Percentiles rank a stretch among this genome's conserved stretches.
phyloP scores from a whole-genome alignment of 2,888 invertebrate genomes.

The Idaea dimidiata region DNA sequence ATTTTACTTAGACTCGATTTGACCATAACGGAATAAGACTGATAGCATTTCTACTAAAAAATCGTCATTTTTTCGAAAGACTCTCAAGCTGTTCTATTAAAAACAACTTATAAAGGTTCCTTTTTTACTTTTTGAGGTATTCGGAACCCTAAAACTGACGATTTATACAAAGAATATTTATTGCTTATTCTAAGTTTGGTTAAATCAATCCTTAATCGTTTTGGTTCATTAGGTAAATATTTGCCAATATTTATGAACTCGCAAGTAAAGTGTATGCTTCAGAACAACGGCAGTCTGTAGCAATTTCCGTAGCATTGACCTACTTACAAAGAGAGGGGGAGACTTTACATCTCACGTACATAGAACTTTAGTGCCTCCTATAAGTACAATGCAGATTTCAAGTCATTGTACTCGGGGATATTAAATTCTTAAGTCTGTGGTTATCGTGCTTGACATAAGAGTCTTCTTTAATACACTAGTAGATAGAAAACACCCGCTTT shows the following conservation, averaged over 20 bases:
- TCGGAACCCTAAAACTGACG: no score
- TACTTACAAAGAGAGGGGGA: constrained; percentile 2
- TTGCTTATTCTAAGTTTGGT: no score
- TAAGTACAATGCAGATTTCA: neutral
- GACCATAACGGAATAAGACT: no score
- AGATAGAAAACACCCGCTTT: no score
- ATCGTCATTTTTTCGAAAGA: no score
- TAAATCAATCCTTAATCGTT: neutral
- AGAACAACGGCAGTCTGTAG: neutral
- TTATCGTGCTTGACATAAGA: neutral
- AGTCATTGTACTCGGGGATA: neutral
- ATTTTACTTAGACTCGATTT: no score
- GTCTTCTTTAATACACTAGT: no score
- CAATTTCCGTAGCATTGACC: constrained; percentile 2
- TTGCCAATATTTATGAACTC: neutral
- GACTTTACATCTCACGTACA: neutral
- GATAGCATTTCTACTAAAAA: no score
- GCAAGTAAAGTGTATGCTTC: neutral
- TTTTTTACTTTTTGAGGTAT: no score
- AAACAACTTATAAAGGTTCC: no score
- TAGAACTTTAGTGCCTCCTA: neutral
- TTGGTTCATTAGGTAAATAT: neutral
- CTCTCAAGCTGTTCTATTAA: no score
- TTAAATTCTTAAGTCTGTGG: neutral
- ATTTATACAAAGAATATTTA: no score